These are phyloP conservation scores for Otus sunia DNA, from an alignment of 2,113 vertebrate species.

Conservation along the genomic window DNA sequence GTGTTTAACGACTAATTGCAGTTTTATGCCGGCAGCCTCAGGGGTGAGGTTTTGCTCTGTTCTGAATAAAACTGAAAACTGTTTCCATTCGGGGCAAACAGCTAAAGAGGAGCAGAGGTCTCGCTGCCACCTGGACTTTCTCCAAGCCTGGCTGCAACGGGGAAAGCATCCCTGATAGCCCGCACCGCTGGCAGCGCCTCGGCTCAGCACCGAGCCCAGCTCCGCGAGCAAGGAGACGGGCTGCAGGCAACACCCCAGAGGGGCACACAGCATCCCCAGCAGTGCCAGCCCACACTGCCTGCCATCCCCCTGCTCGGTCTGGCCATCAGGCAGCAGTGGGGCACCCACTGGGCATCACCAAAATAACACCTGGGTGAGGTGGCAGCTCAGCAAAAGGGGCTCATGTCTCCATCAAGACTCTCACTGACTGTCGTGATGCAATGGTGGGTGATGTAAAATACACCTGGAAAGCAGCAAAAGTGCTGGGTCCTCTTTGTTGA, in stretches of 20 bases:
- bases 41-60: background rate
- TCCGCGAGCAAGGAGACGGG: accelerated
- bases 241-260: accelerated
- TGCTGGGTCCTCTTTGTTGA: background rate
- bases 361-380: background rate
- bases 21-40: accelerated
- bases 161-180: background rate
- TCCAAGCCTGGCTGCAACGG: background rate
- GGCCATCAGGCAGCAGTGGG: accelerated
- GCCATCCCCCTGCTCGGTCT: background rate
- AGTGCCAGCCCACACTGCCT: accelerated
- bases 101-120: background rate
- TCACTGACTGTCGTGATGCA: background rate
- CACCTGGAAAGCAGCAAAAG: background rate
- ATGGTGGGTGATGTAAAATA: background rate
- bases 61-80: background rate
- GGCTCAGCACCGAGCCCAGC: background rate
- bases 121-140: background rate
- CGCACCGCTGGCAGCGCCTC: accelerated
- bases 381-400: accelerated
- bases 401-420: background rate
- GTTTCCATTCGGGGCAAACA: background rate
- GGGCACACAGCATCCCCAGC: accelerated
- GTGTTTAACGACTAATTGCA: background rate
- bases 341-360: background rate